phyloP scores from a whole-genome alignment of 2,888 invertebrate species.

The Hyles lineata region DNA sequence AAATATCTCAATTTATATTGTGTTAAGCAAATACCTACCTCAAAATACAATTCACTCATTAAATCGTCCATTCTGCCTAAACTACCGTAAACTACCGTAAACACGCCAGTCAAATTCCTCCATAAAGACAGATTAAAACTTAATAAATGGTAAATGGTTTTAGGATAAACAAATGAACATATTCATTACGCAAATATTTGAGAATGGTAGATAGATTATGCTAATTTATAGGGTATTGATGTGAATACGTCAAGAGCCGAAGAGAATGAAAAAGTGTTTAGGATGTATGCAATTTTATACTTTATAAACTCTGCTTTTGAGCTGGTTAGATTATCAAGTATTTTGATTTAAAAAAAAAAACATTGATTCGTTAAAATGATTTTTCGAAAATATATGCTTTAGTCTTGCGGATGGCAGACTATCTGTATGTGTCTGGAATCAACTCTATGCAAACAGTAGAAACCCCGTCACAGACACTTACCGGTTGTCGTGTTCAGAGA shows the following conservation, averaged over 20 bases:
- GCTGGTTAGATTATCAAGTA: too few relatives aligned
- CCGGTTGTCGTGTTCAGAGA: too few relatives aligned
- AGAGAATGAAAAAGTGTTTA: background rate
- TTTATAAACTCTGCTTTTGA: too few relatives aligned
- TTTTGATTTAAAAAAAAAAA: too few relatives aligned
- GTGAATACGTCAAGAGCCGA: background rate
- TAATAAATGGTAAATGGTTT: background rate
- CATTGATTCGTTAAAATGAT: too few relatives aligned
- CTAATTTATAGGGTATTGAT: background rate
- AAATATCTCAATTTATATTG: background rate
- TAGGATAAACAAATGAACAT: background rate
- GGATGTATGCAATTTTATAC: too few relatives aligned
- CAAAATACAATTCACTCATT: background rate
- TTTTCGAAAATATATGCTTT: too few relatives aligned
- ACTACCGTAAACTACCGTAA: background rate
- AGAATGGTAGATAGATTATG: background rate
- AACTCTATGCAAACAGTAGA: too few relatives aligned
- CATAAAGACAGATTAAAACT: background rate
- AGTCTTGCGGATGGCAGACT: too few relatives aligned
- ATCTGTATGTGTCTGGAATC: too few relatives aligned
- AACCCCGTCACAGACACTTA: too few relatives aligned
- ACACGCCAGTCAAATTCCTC: background rate
- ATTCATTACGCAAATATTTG: slow-evolving; percentile 19
- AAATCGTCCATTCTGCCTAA: background rate
- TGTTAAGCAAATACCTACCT: background rate